Base-by-base conservation (phyloP, 1,140 invertebrate species). In the Coenobita brevimanus region DNA sequence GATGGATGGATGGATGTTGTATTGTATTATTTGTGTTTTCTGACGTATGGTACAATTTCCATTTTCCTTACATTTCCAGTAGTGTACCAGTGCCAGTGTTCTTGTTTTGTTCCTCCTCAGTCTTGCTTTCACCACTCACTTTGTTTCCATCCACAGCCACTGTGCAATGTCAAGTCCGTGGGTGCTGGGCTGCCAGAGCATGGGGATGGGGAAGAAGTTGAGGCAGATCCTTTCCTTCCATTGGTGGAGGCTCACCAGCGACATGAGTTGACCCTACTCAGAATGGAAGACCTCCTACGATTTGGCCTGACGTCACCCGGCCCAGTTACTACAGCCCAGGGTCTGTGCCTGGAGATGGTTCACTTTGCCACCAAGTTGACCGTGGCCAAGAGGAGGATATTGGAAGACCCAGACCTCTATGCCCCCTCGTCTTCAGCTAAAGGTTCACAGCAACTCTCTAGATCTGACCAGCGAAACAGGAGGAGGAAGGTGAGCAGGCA, bases 331-430 rank as follows among this genome's bases (percentile, higher is more conserved):
- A 85, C 73, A 43, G 90, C 90, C 17, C 90, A 90, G 91, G 93
- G 94, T 82, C 92, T 97, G 0, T 97, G 96, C 89, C 94, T 96
- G 91, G 94, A 95, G 89, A 93, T 97, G 41, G 93, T 97, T 64
- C 95, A 96, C 92, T 97, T 97, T 93, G 96, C 96, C 0, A 94
- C 95, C 60, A 91, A 95, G 92, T 94, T 96, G 88, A 97, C 96
- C 33, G 95, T 95, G 3, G 96, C 96, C 0, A 97, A 97, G 91
- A 92, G 96, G 88, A 93, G 95, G 64, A 95, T 96, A 21, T 92
- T 97, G 24, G 97, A 97, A 92, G 96, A 97, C 91, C 94, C 94
- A 10, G 97, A 97, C 90, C 93, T 97, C 17, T 97, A 97, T 92
- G 95, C 94, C 27, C 43, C 90, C 33, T 54, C 82, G 30, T 83